A percentile compares a stretch with the other conserved stretches of the same genome.
Evolutionary conservation across 2,113 vertebrate genomes (phyloP).

Genomic region (Cricetomys ansorgei): DNA sequence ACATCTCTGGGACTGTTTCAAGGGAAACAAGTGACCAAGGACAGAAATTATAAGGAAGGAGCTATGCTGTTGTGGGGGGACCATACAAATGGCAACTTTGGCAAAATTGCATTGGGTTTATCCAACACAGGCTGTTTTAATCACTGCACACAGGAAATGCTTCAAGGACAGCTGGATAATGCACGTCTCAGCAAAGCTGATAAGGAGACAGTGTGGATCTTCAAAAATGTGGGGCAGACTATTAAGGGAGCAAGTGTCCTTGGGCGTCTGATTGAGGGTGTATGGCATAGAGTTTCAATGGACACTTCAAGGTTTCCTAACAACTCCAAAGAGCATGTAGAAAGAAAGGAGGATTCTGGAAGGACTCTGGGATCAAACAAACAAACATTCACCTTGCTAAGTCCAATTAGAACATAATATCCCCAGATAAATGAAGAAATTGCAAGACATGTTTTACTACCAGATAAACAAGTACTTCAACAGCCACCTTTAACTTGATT

Average conservation of each 20-base stretch:
- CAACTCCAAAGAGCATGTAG: background rate
- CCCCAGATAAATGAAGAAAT: background rate
- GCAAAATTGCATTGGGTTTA: constrained; percentile 46
- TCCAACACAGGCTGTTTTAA: constrained; percentile 71
- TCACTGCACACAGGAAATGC: constrained; percentile 2
- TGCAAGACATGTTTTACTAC: background rate
- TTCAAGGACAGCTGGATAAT: constrained; percentile 83
- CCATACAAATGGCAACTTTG: constrained; percentile 72
- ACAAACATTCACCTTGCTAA: background rate
- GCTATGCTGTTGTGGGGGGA: constrained; percentile 52
- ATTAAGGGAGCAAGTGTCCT: constrained; percentile 77
- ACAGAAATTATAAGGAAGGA: constrained; percentile 64
- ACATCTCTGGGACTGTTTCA: constrained; percentile 71
- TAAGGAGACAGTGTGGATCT: constrained; percentile 67
- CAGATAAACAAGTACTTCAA: background rate
- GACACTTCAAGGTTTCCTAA: constrained; percentile 55
- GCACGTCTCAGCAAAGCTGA: constrained; percentile 58
- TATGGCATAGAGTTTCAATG: constrained; percentile 66
- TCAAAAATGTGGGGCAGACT: constrained; percentile 64
- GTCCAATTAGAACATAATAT: rapidly evolving
- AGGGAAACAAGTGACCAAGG: constrained; percentile 82
- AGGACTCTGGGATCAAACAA: background rate
- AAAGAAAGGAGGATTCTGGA: background rate
- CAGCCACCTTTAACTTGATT: background rate
- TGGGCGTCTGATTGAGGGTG: constrained; percentile 80